Percentiles rank a stretch among this genome's conserved stretches.
Evolutionary conservation across 2,888 invertebrate genomes (phyloP).

Genomic region (Eristalinus sepulchralis): DNA sequence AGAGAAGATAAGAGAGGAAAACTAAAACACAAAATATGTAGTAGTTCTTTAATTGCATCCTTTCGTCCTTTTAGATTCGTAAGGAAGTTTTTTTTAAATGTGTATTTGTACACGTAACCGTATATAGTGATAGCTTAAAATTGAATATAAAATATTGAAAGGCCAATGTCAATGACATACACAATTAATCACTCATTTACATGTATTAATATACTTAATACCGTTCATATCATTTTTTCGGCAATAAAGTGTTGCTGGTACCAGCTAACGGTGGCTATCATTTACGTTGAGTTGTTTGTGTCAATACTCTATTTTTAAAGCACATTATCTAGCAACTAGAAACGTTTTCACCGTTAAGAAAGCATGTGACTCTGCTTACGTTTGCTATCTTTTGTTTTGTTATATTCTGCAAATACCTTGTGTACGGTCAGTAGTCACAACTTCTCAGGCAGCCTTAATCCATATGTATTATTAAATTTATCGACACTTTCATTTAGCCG

Average conservation of each 20-base stretch:
- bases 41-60: neutral
- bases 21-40: neutral
- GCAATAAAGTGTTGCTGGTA: neutral
- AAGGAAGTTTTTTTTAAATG: too few species aligned
- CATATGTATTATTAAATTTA: conserved; percentile 14
- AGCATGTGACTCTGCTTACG: conserved; percentile 34
- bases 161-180: neutral
- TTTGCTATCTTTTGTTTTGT: conserved; percentile 9
- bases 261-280: conserved; percentile 23
- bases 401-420: conserved; percentile 14
- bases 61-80: too few species aligned
- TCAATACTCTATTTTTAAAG: conserved; percentile 19
- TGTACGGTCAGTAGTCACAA: conserved; percentile 5
- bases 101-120: too few species aligned
- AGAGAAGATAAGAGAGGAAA: neutral
- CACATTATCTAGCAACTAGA: conserved; percentile 10
- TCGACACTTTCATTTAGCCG: neutral
- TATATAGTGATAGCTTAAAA: too few species aligned
- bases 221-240: too few species aligned
- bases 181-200: neutral
- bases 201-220: neutral
- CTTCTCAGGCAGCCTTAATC: neutral
- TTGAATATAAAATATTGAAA: too few species aligned
- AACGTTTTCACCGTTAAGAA: conserved; percentile 23
- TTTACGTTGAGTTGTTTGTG: conserved; percentile 24